Evolutionary conservation across 2,797 vertebrate species (phyloP).

Genomic region (Bradypus variegatus): DNA sequence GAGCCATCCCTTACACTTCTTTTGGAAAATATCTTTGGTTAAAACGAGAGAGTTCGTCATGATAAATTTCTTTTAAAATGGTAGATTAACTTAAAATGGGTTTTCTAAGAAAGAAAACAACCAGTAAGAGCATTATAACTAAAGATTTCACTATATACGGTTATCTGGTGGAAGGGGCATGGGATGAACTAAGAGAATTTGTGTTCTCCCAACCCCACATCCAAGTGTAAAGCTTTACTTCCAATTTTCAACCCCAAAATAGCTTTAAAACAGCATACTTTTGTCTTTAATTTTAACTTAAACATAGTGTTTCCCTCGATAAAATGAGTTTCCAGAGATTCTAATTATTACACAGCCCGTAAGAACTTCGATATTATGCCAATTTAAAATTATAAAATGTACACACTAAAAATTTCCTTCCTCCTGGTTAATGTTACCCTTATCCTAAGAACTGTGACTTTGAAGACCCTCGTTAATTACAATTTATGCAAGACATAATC

Average conservation of each 20-base stretch:
- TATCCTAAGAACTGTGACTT: not conserved
- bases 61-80: not conserved
- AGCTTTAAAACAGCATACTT: not conserved
- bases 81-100: not conserved
- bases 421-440: not conserved
- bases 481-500: not conserved
- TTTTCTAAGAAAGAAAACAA: not conserved
- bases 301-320: not conserved
- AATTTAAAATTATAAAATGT: conserved; percentile 7
- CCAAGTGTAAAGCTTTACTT: not conserved
- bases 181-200: not conserved
- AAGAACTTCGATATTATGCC: not conserved
- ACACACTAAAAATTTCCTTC: not conserved
- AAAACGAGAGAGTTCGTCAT: not conserved
- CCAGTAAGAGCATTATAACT: not conserved
- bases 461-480: not conserved
- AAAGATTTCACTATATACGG: not conserved
- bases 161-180: not conserved
- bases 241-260: not conserved
- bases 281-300: not conserved
- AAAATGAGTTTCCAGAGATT: conserved; percentile 11
- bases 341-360: not conserved
- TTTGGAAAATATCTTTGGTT: conserved; percentile 21
- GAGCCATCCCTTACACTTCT: not conserved
- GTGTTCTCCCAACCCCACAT: not conserved